These are phyloP conservation scores for Aurelia aurita complex sp. Pacific DNA, from an alignment of 30 jellyfish, hydroid and myxozoan species.

Conservation along the genomic window DNA sequence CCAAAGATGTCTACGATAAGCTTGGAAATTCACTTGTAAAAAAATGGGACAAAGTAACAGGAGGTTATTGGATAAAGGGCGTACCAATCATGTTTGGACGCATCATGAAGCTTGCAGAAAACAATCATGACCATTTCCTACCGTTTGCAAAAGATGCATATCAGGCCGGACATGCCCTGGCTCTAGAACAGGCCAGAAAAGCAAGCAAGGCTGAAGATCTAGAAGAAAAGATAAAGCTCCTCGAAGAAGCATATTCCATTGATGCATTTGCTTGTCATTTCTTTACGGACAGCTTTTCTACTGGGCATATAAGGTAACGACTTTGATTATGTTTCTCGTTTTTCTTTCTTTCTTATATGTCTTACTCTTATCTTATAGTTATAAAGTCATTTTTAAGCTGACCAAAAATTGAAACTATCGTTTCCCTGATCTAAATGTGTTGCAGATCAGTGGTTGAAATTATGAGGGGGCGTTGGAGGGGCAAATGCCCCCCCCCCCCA, in stretches of 20 bases:
- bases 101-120: conserved; percentile 11
- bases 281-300: conserved; percentile 13
- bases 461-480: no score
- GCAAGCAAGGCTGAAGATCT: background rate
- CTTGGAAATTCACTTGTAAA: background rate
- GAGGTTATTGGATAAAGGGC: conserved; percentile 7
- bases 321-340: no score
- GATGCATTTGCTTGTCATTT: conserved; percentile 39
- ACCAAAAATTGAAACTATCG: no score
- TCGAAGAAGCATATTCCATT: conserved; percentile 13
- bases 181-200: conserved; percentile 21
- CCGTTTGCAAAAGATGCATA: conserved; percentile 24
- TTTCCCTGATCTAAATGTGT: no score
- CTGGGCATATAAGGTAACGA: conserved; percentile 22
- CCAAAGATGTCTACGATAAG: conserved; percentile 6
- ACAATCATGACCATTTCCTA: conserved; percentile 10
- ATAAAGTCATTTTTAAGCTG: no score
- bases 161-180: conserved; percentile 20
- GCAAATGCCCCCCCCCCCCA: no score
- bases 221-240: background rate
- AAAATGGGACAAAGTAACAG: conserved; percentile 5
- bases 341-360: no score
- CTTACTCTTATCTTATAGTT: no score
- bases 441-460: no score
- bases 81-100: conserved; percentile 19